phyloP scores from a whole-genome alignment of 1,140 invertebrate genomes.

The Danaus melanippus region DNA sequence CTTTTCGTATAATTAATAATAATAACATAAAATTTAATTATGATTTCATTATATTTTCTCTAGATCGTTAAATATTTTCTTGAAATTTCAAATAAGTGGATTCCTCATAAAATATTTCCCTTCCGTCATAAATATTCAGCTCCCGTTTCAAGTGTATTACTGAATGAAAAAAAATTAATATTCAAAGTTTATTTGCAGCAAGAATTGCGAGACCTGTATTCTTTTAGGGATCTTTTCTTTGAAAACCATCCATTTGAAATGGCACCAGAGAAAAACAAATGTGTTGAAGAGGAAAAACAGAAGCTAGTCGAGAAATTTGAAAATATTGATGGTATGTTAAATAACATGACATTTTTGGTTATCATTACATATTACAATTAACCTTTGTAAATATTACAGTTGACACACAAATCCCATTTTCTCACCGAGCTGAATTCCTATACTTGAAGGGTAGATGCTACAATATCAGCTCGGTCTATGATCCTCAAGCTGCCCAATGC shows the following conservation, averaged over 20 bases:
- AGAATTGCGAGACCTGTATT: conserved; percentile 78
- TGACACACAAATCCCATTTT: conserved; percentile 70
- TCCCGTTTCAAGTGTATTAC: too few relatives aligned
- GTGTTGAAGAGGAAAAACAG: conserved; percentile 79
- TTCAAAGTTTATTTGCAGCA: conserved; percentile 55
- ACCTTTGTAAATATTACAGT: conserved; percentile 27
- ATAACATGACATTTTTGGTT: too few relatives aligned
- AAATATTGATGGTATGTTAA: conserved; percentile 76
- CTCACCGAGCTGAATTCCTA: conserved; percentile 76
- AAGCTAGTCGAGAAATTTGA: conserved; percentile 77
- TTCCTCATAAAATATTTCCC: too few relatives aligned
- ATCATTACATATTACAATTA: too few relatives aligned
- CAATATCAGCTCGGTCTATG: conserved; percentile 82
- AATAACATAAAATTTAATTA: neutral
- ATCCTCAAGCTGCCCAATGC: conserved; percentile 79
- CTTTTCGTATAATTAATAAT: neutral
- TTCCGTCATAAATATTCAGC: too few relatives aligned
- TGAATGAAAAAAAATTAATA: too few relatives aligned
- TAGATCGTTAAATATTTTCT: too few relatives aligned
- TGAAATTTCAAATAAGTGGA: too few relatives aligned
- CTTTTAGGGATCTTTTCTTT: conserved; percentile 85
- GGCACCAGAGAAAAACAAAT: conserved; percentile 77
- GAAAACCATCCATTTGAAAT: conserved; percentile 80
- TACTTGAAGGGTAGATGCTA: conserved; percentile 84
- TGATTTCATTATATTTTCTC: conserved; percentile 8